These are phyloP conservation scores for Amphiura filiformis DNA, from an alignment of 35 echinoderm and acorn worm species.

Conservation along the genomic window DNA sequence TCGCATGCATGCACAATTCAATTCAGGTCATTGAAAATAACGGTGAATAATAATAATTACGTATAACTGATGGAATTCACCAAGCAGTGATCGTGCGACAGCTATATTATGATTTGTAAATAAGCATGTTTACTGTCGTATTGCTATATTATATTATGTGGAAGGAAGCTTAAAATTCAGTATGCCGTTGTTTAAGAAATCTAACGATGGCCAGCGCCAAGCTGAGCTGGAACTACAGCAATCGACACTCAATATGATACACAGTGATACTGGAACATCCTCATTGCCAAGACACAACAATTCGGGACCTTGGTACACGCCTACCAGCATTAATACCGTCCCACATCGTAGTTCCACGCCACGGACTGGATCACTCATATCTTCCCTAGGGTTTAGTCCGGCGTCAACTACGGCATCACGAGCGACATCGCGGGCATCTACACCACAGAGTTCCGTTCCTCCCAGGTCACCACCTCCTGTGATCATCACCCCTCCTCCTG, in stretches of 20 bases:
- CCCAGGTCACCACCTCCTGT: not conserved
- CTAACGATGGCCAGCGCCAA: not conserved
- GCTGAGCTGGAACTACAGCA: not conserved
- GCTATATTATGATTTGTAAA: no score
- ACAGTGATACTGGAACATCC: not conserved
- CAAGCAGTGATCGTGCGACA: no score
- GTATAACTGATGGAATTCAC: no score
- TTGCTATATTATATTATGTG: no score
- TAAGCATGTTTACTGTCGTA: no score
- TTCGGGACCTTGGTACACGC: not conserved
- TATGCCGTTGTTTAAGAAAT: conserved; percentile 4
- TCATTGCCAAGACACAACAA: not conserved
- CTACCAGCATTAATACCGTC: not conserved
- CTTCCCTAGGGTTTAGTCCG: no score
- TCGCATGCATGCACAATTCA: no score
- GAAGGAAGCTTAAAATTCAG: no score
- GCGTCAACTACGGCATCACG: no score
- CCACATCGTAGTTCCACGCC: not conserved
- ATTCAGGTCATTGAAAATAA: no score
- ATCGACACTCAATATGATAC: not conserved
- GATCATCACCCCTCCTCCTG: not conserved
- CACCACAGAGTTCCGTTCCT: not conserved
- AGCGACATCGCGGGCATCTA: not conserved
- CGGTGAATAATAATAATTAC: no score
- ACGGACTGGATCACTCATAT: not conserved